These are phyloP conservation scores for Drosophila paulistorum DNA, from an alignment of 1,140 invertebrate genomes.

Conservation along the genomic window DNA sequence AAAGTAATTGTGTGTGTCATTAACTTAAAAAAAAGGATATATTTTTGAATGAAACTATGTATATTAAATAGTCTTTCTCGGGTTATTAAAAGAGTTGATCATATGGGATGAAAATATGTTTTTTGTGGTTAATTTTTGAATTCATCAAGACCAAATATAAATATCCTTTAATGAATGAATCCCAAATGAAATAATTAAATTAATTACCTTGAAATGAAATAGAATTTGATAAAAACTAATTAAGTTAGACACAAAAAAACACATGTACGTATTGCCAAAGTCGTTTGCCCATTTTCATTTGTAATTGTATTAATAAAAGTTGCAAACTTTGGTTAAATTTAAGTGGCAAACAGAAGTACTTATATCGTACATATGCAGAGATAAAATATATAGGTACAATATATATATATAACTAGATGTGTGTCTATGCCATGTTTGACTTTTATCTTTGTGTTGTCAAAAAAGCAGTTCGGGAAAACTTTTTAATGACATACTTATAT, in stretches of 20 bases:
- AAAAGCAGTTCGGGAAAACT: slow-evolving; percentile 51
- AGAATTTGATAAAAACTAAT: not conserved
- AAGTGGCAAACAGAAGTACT: slow-evolving; percentile 15
- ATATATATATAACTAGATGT: not conserved
- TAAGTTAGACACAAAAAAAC: not conserved
- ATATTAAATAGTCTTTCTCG: too few species aligned
- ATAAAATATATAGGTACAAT: slow-evolving; percentile 2
- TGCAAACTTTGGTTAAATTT: slow-evolving; percentile 12
- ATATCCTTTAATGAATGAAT: not conserved
- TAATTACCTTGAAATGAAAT: slow-evolving; percentile 6
- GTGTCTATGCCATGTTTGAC: slow-evolving; percentile 34
- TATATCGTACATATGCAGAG: slow-evolving; percentile 13
- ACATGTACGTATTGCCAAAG: not conserved
- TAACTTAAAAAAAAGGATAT: too few species aligned
- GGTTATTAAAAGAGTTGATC: too few species aligned
- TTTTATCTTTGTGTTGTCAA: slow-evolving; percentile 48
- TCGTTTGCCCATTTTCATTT: not conserved
- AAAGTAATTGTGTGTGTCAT: too few species aligned
- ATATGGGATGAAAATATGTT: too few species aligned
- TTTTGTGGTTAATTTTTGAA: too few species aligned
- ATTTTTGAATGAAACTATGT: too few species aligned
- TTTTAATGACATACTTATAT: slow-evolving; percentile 53
- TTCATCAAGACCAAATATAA: not conserved
- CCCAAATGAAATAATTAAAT: not conserved
- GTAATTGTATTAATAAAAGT: slow-evolving; percentile 11